Evolutionary conservation across 2,797 vertebrate species (phyloP).

Genomic region (Halcyon leucocephala): DNA sequence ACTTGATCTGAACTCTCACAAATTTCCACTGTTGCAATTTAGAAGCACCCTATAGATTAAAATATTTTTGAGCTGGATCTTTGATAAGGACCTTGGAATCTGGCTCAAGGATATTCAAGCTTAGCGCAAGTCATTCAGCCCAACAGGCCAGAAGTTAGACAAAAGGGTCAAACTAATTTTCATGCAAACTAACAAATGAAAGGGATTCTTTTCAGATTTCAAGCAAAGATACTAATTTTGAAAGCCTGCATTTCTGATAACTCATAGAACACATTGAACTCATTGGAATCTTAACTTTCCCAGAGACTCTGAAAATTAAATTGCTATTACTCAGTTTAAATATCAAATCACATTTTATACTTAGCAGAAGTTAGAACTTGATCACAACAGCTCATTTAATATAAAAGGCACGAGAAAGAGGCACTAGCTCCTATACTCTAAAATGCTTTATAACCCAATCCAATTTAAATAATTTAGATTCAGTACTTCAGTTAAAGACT

Average conservation of each 20-base stretch:
- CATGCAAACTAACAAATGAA: constrained; percentile 50
- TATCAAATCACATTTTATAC: constrained; percentile 46
- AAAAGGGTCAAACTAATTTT: constrained; percentile 51
- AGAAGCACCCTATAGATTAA: constrained; percentile 28
- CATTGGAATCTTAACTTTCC: neutral
- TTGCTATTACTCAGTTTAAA: constrained; percentile 7
- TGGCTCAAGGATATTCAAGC: constrained; percentile 15
- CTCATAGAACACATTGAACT: neutral
- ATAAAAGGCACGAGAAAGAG: constrained; percentile 25
- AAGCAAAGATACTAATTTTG: neutral
- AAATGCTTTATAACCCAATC: constrained; percentile 38
- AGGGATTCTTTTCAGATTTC: constrained; percentile 33
- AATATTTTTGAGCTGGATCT: constrained; percentile 43
- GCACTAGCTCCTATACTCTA: neutral
- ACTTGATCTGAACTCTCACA: constrained; percentile 37
- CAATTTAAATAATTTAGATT: constrained; percentile 47
- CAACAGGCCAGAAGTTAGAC: constrained; percentile 55
- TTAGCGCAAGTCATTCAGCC: neutral
- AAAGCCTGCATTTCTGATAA: neutral
- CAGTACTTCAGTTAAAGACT: constrained; percentile 38
- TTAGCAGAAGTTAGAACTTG: constrained; percentile 62
- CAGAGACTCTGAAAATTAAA: constrained; percentile 26
- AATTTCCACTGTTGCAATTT: constrained; percentile 32
- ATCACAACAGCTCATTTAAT: constrained; percentile 56
- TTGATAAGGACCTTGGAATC: constrained; percentile 40